A percentile compares a stretch with the other conserved stretches of the same genome.
Conservation (phyloP, 2,888 invertebrate species). For the Erebia ligea region DNA sequence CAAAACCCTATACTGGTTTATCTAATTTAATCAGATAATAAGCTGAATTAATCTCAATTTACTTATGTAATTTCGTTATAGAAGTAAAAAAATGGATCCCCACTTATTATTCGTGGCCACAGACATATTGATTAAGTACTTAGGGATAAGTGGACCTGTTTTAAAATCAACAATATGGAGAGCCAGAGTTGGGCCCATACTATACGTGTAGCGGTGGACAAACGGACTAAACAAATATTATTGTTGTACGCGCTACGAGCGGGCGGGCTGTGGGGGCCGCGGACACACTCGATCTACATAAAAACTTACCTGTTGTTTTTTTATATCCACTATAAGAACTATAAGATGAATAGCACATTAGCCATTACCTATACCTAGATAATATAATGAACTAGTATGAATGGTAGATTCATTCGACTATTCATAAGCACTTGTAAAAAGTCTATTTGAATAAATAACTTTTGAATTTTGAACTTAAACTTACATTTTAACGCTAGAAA, state of each 20-base stretch:
- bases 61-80: too few species aligned
- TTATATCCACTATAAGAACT: too few species aligned
- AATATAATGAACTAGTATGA: too few species aligned
- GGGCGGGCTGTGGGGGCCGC: neutral
- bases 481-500: neutral
- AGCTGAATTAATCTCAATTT: too few species aligned
- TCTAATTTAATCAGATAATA: too few species aligned
- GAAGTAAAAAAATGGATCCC: neutral
- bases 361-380: too few species aligned
- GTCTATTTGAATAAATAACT: too few species aligned
- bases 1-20: too few species aligned
- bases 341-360: too few species aligned
- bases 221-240: conserved; percentile 12
- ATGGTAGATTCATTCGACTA: too few species aligned
- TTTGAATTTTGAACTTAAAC: neutral
- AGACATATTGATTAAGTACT: neutral
- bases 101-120: neutral
- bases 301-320: neutral
- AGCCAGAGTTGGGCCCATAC: neutral
- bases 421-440: too few species aligned
- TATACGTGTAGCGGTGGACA: conserved; percentile 1
- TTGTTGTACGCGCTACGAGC: conserved; percentile 3
- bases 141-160: neutral
- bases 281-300: neutral
- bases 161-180: conserved; percentile 2